Evolutionary conservation across 1,140 invertebrate genomes (phyloP).

Genomic region (Venturia canescens): DNA sequence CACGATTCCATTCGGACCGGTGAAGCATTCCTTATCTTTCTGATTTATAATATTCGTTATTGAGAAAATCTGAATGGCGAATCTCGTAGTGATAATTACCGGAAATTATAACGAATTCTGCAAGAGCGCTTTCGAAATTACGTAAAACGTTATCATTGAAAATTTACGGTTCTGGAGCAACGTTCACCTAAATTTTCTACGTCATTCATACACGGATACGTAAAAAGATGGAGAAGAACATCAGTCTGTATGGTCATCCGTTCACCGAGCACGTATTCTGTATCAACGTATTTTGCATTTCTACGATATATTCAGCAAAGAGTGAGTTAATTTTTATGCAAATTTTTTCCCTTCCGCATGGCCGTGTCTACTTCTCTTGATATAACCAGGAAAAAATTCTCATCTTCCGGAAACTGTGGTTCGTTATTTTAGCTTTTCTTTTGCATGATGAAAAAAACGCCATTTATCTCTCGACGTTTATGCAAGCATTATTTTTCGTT

Average conservation of each 20-base stretch:
- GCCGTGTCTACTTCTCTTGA: not conserved
- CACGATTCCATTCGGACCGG: not conserved
- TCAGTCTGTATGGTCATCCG: constrained; percentile 18
- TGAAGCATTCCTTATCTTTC: too few species aligned
- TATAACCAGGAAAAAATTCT: not conserved
- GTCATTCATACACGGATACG: not conserved
- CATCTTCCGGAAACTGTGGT: not conserved
- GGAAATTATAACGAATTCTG: not conserved
- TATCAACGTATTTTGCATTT: constrained; percentile 42
- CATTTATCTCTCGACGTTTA: not conserved
- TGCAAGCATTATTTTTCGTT: not conserved
- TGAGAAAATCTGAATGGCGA: not conserved
- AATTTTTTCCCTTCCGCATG: constrained; percentile 10
- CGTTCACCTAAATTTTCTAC: constrained; percentile 27
- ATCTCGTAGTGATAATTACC: not conserved
- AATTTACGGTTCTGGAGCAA: not conserved
- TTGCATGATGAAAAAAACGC: not conserved
- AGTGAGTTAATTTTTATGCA: constrained; percentile 45
- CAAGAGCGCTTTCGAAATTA: not conserved
- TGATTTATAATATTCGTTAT: not conserved
- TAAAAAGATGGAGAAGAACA: not conserved
- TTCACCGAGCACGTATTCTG: constrained; percentile 25
- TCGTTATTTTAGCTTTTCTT: not conserved
- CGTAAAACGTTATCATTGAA: constrained; percentile 8
- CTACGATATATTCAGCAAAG: constrained; percentile 20